Conservation (phyloP, 2,888 invertebrate genomes). For the Harpalus rubripes region DNA sequence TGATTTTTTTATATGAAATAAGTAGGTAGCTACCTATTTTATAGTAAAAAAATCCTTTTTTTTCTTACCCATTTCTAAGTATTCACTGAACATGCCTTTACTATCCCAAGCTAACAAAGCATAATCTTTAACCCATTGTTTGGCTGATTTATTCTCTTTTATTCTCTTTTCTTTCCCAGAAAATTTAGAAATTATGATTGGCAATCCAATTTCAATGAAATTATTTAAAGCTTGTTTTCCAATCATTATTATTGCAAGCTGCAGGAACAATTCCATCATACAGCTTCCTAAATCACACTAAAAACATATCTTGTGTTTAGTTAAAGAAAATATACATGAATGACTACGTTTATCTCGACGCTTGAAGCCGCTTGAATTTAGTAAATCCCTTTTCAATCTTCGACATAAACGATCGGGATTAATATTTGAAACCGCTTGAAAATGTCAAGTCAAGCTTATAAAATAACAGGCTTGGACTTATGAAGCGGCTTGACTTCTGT, state of each 20-base stretch:
- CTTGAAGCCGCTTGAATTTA: no score
- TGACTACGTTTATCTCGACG: no score
- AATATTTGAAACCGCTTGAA: no score
- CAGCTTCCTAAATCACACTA: slow-evolving; percentile 88
- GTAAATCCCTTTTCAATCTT: no score
- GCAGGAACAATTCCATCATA: slow-evolving; percentile 87
- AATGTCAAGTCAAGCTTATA: no score
- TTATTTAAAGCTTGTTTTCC: slow-evolving; percentile 88
- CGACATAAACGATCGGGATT: no score
- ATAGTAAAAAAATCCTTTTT: background rate
- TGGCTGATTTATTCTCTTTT: background rate
- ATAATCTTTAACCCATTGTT: slow-evolving; percentile 42
- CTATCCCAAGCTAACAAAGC: slow-evolving; percentile 80
- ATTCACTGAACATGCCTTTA: slow-evolving; percentile 85
- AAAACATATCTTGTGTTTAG: slow-evolving; percentile 45
- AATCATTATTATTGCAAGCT: slow-evolving; percentile 87
- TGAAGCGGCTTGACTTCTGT: no score
- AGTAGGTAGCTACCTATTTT: no score
- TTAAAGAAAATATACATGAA: background rate
- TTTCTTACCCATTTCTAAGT: slow-evolving; percentile 80
- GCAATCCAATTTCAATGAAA: slow-evolving; percentile 85
- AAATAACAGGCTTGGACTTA: no score
- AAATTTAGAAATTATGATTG: slow-evolving; percentile 72
- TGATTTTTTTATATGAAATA: background rate
- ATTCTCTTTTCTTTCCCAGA: background rate